phyloP scores from a whole-genome alignment of 2,888 invertebrate species.

The Nomada ferruginata region DNA sequence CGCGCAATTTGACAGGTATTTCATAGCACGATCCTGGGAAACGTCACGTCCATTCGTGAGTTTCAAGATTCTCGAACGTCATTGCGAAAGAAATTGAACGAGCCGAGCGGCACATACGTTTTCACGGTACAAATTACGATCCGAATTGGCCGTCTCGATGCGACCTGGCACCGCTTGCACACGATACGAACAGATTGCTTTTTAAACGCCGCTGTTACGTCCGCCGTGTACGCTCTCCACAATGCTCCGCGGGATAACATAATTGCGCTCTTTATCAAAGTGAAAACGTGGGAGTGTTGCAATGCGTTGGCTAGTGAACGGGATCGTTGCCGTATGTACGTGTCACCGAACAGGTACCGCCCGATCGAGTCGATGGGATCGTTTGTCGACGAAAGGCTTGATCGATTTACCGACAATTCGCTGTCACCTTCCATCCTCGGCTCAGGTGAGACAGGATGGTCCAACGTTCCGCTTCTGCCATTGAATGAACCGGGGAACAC shows the following conservation, averaged over 20 bases:
- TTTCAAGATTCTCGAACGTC: not conserved
- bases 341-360: not conserved
- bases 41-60: not conserved
- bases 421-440: not conserved
- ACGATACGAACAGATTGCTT: not conserved
- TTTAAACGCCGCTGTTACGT: not conserved
- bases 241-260: conserved; percentile 37
- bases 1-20: not conserved
- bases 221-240: not conserved
- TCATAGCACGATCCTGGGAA: not conserved
- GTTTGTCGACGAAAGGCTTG: not conserved
- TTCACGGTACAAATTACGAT: no score
- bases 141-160: not conserved
- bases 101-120: no score
- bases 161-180: not conserved
- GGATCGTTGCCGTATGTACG: not conserved
- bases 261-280: conserved; percentile 50
- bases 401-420: conserved; percentile 64
- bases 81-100: not conserved
- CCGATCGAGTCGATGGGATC: not conserved
- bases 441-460: not conserved
- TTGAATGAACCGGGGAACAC: conserved; percentile 64
- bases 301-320: conserved; percentile 19
- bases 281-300: conserved; percentile 48
- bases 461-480: not conserved